Conservation (phyloP, 2,113 vertebrate species). For the Nansenia antarctica region DNA sequence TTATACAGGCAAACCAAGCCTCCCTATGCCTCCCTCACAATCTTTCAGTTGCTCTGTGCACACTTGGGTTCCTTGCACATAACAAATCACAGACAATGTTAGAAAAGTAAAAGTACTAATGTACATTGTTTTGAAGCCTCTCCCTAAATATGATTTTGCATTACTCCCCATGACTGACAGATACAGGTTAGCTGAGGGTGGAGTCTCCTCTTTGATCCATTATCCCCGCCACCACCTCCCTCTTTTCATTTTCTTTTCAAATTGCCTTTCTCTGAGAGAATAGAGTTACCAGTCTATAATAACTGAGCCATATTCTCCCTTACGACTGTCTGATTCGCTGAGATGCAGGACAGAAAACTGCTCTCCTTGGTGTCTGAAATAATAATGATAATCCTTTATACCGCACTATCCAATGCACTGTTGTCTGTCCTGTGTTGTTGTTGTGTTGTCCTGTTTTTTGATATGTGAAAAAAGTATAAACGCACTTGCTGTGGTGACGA, state of each 20-base stretch:
- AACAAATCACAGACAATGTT: conserved; percentile 53
- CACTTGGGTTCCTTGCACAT: conserved; percentile 42
- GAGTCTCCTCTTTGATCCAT: conserved; percentile 60
- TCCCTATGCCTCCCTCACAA: conserved; percentile 35
- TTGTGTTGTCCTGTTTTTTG: too few species aligned
- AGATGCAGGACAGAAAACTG: conserved; percentile 36
- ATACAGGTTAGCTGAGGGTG: conserved; percentile 60
- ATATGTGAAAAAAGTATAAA: too few species aligned
- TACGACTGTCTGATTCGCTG: conserved; percentile 32
- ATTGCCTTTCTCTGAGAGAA: conserved; percentile 39
- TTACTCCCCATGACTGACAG: conserved; percentile 62
- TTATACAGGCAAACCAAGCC: conserved; percentile 46
- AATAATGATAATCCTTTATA: too few species aligned
- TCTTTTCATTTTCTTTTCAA: conserved; percentile 55
- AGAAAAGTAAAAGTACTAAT: not conserved
- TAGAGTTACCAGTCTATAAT: conserved; percentile 55
- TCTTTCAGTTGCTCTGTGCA: conserved; percentile 34
- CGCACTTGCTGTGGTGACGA: too few species aligned
- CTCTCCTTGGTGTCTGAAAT: conserved; percentile 44
- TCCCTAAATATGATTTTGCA: conserved; percentile 54
- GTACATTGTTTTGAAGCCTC: conserved; percentile 42
- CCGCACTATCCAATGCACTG: too few species aligned
- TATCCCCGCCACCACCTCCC: conserved; percentile 55
- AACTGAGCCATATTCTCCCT: conserved; percentile 46
- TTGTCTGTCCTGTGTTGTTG: too few species aligned